A percentile compares a stretch with the other conserved stretches of the same genome.
These are phyloP conservation scores for Callipepla squamata DNA, from an alignment of 2,113 vertebrate species.

Conservation along the genomic window DNA sequence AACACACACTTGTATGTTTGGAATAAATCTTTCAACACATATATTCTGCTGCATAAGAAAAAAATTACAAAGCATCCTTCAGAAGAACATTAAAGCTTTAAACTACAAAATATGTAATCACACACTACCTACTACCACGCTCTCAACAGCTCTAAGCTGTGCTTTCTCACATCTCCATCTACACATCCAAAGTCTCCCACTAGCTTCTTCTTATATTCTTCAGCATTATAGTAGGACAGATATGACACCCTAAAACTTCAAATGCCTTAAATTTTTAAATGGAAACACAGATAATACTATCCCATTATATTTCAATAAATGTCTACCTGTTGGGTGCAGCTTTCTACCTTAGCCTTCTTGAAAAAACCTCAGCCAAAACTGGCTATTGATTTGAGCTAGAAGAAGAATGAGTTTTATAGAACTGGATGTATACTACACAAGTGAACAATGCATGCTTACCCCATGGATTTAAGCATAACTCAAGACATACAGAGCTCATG, in stretches of 20 bases:
- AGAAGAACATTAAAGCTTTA: not conserved
- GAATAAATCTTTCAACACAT: slow-evolving; percentile 9
- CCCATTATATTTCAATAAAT: not conserved
- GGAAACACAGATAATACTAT: not conserved
- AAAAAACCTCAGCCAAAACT: not conserved
- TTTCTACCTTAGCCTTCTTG: not conserved
- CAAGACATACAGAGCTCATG: not conserved
- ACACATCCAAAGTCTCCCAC: not conserved
- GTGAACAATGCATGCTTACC: not conserved
- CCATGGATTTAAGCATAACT: not conserved
- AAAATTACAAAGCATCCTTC: not conserved
- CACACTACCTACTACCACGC: not conserved
- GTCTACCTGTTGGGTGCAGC: not conserved
- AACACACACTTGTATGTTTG: not conserved
- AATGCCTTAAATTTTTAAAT: not conserved
- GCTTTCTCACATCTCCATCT: not conserved
- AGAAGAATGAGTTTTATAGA: not conserved
- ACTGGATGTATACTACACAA: not conserved
- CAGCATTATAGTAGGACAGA: not conserved
- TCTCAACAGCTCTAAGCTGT: not conserved
- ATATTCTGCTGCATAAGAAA: slow-evolving; percentile 1
- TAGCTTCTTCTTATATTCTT: not conserved
- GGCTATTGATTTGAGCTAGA: not conserved
- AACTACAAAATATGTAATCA: not conserved
- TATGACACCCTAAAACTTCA: not conserved